Evolutionary conservation across 1,140 invertebrate genomes (phyloP).

Genomic region (Patella vulgata): DNA sequence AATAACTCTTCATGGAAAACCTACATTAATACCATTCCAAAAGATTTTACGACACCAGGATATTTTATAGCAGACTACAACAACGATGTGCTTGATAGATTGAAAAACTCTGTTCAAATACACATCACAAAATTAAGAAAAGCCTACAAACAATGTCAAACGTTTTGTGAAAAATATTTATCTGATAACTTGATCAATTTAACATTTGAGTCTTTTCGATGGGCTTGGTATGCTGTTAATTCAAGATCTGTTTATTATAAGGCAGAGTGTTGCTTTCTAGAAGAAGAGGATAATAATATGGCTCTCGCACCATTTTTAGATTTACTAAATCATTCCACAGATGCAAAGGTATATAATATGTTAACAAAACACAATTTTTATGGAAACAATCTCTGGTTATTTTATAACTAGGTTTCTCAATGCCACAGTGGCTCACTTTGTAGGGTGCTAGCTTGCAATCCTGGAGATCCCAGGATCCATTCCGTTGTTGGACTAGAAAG

Average conservation of each 20-base stretch:
- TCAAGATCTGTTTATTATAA: constrained; percentile 75
- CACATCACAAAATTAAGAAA: constrained; percentile 25
- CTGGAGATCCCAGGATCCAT: too few relatives aligned
- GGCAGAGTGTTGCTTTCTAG: constrained; percentile 15
- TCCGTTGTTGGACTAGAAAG: too few relatives aligned
- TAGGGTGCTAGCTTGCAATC: too few relatives aligned
- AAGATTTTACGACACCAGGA: constrained; percentile 64
- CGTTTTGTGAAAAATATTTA: constrained; percentile 29
- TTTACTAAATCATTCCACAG: constrained; percentile 79
- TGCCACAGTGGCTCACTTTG: too few relatives aligned
- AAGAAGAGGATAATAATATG: constrained; percentile 67
- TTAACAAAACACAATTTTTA: not conserved
- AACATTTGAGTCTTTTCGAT: constrained; percentile 53
- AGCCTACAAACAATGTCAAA: constrained; percentile 18
- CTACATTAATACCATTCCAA: constrained; percentile 74
- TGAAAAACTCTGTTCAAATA: constrained; percentile 58
- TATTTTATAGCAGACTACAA: constrained; percentile 49
- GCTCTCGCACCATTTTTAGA: constrained; percentile 83
- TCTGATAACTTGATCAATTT: constrained; percentile 27
- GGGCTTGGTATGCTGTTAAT: constrained; percentile 80
- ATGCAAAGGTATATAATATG: constrained; percentile 61
- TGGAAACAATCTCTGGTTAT: not conserved
- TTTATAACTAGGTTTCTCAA: too few relatives aligned
- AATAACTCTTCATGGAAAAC: constrained; percentile 59
- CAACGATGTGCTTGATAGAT: constrained; percentile 67